These are phyloP conservation scores for Butorides virescens DNA, from an alignment of 2,113 vertebrate species.

Conservation along the genomic window DNA sequence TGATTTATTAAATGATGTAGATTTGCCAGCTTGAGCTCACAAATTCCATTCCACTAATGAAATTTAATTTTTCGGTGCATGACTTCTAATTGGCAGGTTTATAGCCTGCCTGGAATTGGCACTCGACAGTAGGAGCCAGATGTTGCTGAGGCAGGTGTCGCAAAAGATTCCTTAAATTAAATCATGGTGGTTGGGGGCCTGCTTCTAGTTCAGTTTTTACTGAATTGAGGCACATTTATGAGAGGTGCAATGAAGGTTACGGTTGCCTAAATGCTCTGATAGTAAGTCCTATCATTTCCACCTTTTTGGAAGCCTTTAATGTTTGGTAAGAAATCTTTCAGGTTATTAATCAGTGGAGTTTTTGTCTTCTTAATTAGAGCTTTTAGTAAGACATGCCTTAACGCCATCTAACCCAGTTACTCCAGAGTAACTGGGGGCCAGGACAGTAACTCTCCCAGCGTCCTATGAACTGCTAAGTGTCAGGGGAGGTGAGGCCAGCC, in stretches of 20 bases:
- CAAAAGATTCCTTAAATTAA: neutral
- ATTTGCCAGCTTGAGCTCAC: constrained; percentile 23
- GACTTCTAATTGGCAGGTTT: constrained; percentile 1
- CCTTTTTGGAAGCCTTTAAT: neutral
- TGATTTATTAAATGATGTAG: constrained; percentile 11
- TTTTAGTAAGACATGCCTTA: neutral
- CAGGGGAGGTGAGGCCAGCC: neutral
- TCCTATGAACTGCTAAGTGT: neutral
- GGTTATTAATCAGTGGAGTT: neutral
- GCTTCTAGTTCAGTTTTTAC: neutral
- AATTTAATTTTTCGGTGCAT: neutral
- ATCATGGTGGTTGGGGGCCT: neutral
- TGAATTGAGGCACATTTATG: neutral
- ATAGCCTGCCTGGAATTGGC: neutral
- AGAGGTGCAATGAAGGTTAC: neutral
- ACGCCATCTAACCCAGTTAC: neutral
- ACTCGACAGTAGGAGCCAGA: neutral
- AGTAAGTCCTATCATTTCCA: neutral
- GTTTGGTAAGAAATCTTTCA: neutral
- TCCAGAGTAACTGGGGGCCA: neutral
- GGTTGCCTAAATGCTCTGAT: neutral
- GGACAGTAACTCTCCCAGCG: neutral
- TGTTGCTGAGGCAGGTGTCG: constrained; percentile 15
- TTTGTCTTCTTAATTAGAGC: neutral
- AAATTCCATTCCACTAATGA: constrained; percentile 31